Conservation (phyloP, 2,113 vertebrate species). For the Otolemur garnettii region DNA sequence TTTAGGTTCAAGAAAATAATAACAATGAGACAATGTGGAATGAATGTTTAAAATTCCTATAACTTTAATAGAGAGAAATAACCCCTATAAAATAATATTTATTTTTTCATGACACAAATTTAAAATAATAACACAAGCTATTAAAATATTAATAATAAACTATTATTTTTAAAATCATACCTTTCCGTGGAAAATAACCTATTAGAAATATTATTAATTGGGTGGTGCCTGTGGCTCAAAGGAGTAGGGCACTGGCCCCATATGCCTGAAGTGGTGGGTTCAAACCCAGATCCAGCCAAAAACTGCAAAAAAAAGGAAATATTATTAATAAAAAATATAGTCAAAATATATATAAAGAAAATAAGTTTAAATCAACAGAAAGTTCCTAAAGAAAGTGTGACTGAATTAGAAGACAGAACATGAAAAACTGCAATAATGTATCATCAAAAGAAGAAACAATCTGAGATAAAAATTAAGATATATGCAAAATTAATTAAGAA, state of each 20-base stretch:
- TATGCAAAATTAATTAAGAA: not conserved
- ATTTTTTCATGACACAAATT: not conserved
- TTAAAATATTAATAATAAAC: not conserved
- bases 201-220: not conserved
- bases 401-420: not conserved
- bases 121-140: not conserved
- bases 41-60: not conserved
- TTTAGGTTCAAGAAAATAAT: not conserved
- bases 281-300: too few relatives aligned
- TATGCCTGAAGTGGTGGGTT: too few relatives aligned
- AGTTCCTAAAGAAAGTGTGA: not conserved
- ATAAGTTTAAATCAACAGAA: not conserved
- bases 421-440: not conserved
- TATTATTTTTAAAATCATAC: not conserved
- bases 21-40: constrained; percentile 20
- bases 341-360: not conserved
- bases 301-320: not conserved
- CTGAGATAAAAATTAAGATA: constrained; percentile 5
- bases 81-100: not conserved
- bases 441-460: not conserved
- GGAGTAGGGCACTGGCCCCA: too few relatives aligned
- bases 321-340: not conserved
- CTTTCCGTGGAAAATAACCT: not conserved
- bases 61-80: not conserved
- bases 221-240: too few relatives aligned